These are phyloP conservation scores for Botia kubotai DNA, from an alignment of 2,797 vertebrate species.

Conservation along the genomic window DNA sequence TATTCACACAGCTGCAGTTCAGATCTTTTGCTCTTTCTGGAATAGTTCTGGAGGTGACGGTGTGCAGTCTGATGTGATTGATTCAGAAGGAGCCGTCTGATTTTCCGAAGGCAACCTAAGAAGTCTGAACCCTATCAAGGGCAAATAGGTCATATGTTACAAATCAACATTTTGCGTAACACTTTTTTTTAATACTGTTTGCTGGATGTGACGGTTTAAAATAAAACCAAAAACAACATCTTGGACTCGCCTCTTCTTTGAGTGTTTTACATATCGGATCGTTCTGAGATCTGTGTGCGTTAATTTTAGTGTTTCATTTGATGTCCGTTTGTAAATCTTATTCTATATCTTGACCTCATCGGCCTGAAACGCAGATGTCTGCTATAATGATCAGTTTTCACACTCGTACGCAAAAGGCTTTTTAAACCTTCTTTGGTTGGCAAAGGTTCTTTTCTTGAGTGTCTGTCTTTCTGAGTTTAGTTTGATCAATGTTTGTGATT, in stretches of 20 bases:
- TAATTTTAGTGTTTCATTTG: no score
- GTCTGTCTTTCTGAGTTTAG: slow-evolving; percentile 85
- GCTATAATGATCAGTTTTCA: not conserved
- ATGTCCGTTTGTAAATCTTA: no score
- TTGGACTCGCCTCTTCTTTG: not conserved
- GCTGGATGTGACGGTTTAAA: slow-evolving; percentile 33
- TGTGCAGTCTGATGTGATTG: not conserved
- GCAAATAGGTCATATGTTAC: slow-evolving; percentile 9
- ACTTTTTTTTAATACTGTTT: slow-evolving; percentile 5
- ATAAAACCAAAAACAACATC: slow-evolving; percentile 40
- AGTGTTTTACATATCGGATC: not conserved
- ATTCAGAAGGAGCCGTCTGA: slow-evolving; percentile 6
- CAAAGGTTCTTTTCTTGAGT: slow-evolving; percentile 84
- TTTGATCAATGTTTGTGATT: slow-evolving; percentile 84
- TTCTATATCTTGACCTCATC: no score
- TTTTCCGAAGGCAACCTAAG: slow-evolving; percentile 10
- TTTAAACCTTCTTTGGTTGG: slow-evolving; percentile 80
- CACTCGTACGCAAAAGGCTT: not conserved
- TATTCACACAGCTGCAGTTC: not conserved
- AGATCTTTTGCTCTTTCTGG: not conserved
- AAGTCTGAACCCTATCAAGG: slow-evolving; percentile 3
- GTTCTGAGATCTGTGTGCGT: not conserved
- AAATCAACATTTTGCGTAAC: slow-evolving; percentile 18
- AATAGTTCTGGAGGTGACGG: not conserved
- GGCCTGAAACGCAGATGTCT: no score